These are phyloP conservation scores for Orthonyx spaldingii DNA, from an alignment of 2,113 vertebrate species.

Conservation along the genomic window DNA sequence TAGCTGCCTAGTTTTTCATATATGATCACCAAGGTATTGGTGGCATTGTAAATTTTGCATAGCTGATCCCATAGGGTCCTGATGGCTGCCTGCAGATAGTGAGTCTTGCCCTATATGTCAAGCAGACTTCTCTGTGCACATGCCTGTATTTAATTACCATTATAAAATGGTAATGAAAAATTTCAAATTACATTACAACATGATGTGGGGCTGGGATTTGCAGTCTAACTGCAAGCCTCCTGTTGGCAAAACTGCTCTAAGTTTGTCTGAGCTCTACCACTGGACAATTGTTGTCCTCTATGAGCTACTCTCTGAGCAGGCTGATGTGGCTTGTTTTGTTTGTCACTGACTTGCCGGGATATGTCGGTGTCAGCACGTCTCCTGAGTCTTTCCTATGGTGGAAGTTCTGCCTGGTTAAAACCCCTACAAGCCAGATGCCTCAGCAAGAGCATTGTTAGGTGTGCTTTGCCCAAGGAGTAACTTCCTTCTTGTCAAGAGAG, in stretches of 20 bases:
- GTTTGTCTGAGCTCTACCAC: background rate
- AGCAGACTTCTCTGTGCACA: background rate
- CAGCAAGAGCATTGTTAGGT: background rate
- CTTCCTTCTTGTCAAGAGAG: background rate
- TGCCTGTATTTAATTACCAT: background rate
- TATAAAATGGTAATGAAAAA: background rate
- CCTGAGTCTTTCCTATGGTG: background rate
- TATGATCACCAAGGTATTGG: accelerated
- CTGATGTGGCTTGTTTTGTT: background rate
- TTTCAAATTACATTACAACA: background rate
- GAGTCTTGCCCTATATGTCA: background rate
- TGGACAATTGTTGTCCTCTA: background rate
- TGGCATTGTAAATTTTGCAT: background rate
- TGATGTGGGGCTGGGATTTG: background rate
- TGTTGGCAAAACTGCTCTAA: background rate
- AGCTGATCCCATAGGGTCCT: background rate
- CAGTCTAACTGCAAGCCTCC: background rate
- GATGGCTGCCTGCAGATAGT: background rate
- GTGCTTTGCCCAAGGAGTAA: background rate
- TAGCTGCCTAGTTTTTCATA: background rate
- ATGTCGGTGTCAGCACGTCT: background rate
- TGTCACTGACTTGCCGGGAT: background rate
- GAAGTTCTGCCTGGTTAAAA: background rate
- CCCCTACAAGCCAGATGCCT: background rate
- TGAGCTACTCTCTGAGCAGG: background rate